Evolutionary conservation across 2,113 vertebrate genomes (phyloP), one percentile per base, ranked within the genome.

Genomic region (Pardalotus punctatus): DNA sequence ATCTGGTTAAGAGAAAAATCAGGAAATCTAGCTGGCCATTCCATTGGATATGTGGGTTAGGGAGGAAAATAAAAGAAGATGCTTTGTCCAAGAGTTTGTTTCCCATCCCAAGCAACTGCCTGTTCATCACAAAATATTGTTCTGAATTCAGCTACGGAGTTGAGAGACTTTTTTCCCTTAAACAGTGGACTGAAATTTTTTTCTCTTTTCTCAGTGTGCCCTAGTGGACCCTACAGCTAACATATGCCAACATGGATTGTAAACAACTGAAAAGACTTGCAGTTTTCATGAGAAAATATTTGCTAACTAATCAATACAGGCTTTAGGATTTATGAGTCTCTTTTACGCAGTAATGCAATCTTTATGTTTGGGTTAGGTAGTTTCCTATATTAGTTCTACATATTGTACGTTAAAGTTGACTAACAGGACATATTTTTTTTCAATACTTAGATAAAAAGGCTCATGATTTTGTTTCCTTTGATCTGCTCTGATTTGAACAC

Each of bases 281-380:
- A 12, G 4, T 5, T 93, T 77, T 82, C 60, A 58, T 73, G 66
- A 15, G 47, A 36, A 82, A 84, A 70, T 51, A 58, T 86, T 89
- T 87, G 48, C 36, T 91, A 82, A 79, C 22, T 48, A 85, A 89
- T 78, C 64, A 58, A 86, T 89, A 84, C 5, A 84, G 9, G 4
- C 25, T 85, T 95, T 82, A 25, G 48, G 31, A 79, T 79, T 93
- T 87, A 72, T 43, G n/a, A 72, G 82, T 54, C n/a, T 72, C 7
- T 73, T 93, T 88, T 42, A 86, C 50, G 61, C 14, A 62, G 45
- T 64, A 88, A 70, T 45, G 73, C 11, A 83, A 80, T 69, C 23
- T 79, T 73, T 73, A 70, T 81, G 23, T 88, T 47, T 66, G 33
- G 7, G 36, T 91, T 79, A 31, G 33, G 31, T 29, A 81, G 53